Conservation (phyloP, 2,113 vertebrate genomes). For the Tetrax tetrax region DNA sequence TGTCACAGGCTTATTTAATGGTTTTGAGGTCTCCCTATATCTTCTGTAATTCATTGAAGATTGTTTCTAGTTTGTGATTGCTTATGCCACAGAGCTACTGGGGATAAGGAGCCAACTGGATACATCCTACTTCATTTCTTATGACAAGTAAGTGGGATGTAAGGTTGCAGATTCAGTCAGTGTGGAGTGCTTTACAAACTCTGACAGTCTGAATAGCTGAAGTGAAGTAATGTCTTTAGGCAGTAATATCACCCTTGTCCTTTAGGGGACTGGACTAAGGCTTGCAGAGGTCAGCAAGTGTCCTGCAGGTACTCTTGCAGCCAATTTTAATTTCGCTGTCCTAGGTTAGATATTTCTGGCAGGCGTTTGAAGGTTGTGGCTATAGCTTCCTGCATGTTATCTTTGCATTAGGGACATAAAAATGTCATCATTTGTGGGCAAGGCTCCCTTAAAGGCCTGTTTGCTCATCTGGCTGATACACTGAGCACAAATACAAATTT, state of each 20-base stretch:
- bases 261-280: not conserved
- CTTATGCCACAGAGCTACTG: not conserved
- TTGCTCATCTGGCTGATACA: not conserved
- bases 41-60: not conserved
- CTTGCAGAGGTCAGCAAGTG: not conserved
- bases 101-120: not conserved
- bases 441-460: not conserved
- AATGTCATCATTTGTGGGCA: not conserved
- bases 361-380: not conserved
- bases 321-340: not conserved
- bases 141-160: not conserved
- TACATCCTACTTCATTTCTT: not conserved
- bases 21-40: not conserved
- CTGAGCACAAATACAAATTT: not conserved
- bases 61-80: not conserved
- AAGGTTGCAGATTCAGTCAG: not conserved
- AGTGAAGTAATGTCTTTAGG: not conserved
- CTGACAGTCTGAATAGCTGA: not conserved
- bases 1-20: not conserved
- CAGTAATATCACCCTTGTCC: not conserved
- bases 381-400: not conserved
- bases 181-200: not conserved
- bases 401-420: not conserved
- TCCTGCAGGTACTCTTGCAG: not conserved
- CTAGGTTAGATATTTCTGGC: not conserved